Evolutionary conservation across 2,888 invertebrate genomes (phyloP).

Genomic region (Neoaliturus tenellus): DNA sequence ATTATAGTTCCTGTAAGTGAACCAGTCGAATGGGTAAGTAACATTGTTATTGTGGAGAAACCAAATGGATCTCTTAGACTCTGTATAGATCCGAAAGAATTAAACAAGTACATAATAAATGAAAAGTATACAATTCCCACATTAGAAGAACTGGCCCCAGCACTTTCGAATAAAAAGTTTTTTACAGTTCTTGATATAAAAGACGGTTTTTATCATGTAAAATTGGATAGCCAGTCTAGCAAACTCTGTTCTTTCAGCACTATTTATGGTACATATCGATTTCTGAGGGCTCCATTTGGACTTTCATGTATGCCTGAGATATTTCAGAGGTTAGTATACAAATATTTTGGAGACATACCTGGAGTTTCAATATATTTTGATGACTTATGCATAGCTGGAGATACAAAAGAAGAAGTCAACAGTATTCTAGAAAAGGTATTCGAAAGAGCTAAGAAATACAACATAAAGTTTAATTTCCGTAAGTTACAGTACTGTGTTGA

Average conservation of each 20-base stretch:
- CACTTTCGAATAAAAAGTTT: constrained; percentile 57
- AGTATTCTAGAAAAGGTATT: neutral
- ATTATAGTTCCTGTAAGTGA: constrained; percentile 59
- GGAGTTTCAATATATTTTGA: constrained; percentile 54
- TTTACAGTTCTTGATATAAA: constrained; percentile 34
- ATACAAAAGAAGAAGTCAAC: constrained; percentile 25
- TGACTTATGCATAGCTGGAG: constrained; percentile 48
- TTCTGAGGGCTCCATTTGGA: constrained; percentile 20
- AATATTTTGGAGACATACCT: constrained; percentile 31
- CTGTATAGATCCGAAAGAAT: constrained; percentile 67
- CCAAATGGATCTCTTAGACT: constrained; percentile 65
- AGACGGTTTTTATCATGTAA: constrained; percentile 40
- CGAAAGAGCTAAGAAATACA: neutral
- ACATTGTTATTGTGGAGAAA: constrained; percentile 67
- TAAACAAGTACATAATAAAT: constrained; percentile 64
- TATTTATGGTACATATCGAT: neutral
- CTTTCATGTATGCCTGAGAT: constrained; percentile 13
- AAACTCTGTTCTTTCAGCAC: constrained; percentile 16
- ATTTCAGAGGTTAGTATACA: constrained; percentile 19
- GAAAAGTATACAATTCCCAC: constrained; percentile 64
- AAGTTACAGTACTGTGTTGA: constrained; percentile 17
- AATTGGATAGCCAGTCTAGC: neutral
- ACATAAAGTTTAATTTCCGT: constrained; percentile 4
- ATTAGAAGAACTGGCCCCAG: constrained; percentile 63
- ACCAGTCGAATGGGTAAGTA: constrained; percentile 62